These are phyloP conservation scores for Tachysurus vachellii DNA, from an alignment of 2,113 vertebrate species.

Conservation along the genomic window DNA sequence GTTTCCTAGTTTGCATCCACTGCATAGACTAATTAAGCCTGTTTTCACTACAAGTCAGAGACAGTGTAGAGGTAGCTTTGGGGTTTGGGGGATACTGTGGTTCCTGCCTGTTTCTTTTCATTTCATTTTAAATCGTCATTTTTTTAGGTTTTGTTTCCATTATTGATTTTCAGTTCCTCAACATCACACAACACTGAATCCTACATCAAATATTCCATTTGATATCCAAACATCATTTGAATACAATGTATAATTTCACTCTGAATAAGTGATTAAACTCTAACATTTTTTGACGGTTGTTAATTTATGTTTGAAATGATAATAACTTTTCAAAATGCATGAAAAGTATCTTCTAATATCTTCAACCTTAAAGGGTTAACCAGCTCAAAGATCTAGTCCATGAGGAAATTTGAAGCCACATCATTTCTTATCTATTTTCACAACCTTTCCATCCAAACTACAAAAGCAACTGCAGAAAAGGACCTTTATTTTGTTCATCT, in stretches of 20 bases:
- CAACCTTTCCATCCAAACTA: background rate
- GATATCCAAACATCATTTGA: constrained; percentile 70
- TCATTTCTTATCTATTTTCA: background rate
- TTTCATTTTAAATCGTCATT: constrained; percentile 56
- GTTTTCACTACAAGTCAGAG: constrained; percentile 9
- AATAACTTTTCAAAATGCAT: background rate
- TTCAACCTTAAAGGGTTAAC: background rate
- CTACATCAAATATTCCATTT: constrained; percentile 73
- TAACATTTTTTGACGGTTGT: constrained; percentile 26
- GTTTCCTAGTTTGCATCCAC: constrained; percentile 58
- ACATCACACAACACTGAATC: constrained; percentile 21
- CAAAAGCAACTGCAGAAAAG: background rate
- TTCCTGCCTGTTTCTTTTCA: constrained; percentile 26
- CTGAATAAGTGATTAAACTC: constrained; percentile 54
- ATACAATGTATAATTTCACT: constrained; percentile 56
- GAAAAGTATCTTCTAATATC: background rate
- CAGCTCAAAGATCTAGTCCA: background rate
- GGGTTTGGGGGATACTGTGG: background rate
- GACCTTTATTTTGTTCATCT: background rate
- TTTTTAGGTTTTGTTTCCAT: constrained; percentile 58
- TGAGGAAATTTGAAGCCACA: background rate
- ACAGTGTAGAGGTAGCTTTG: no score
- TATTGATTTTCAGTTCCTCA: constrained; percentile 47
- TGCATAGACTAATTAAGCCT: constrained; percentile 48
- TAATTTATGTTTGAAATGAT: constrained; percentile 34